Base-by-base conservation (phyloP, 2,888 invertebrate species). In the Amblyjoppa proteus region DNA sequence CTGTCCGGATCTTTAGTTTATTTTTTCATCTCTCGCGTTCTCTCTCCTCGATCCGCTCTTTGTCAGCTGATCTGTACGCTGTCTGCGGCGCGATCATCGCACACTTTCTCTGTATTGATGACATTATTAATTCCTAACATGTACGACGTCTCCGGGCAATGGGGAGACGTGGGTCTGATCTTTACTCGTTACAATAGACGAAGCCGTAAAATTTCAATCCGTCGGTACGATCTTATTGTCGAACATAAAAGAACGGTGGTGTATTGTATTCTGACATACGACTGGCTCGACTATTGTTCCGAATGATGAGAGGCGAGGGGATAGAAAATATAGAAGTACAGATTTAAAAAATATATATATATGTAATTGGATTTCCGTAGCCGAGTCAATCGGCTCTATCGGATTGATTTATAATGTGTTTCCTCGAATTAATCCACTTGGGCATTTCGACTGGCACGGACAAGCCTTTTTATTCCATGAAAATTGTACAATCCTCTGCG, bases 11-110 rank as follows among this genome's bases (percentile, higher is more conserved):
- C 58, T 74, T 49, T 31, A 53, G 53, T 34, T 74, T 31, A 53
- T 66, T 34, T 74, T 64, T 51, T 53, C 41, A 41, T 45, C 56
- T 70, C 31, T 79, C 9, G 41, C n/a, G 56, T 41, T 69, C 28
- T 38, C 45, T 51, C 31, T 61, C 25, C 20, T 13, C 11, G 53
- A n/a, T 13, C 7, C 58, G 20, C 56, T 38, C 68, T 51, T 25
- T 51, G 70, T 83, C 66, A 75, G 38, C 74, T 69, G 41, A 82
- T 69, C 75, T 61, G 56, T 45, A 51, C n/a, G 66, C 38, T 34
- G 64, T 73, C 20, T 38, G 28, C 68, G 28, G n/a, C 38, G 34
- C 70, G 45, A 73, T 74, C 16, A 53, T 51, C 45, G 28, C 51
- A 49, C 34, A 20, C 70, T 58, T 25, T 58, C 28, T 31, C 25